Percentiles rank a stretch among this genome's conserved stretches.
Conservation (phyloP, 2,797 vertebrate genomes). For the Danio aesculapii region DNA sequence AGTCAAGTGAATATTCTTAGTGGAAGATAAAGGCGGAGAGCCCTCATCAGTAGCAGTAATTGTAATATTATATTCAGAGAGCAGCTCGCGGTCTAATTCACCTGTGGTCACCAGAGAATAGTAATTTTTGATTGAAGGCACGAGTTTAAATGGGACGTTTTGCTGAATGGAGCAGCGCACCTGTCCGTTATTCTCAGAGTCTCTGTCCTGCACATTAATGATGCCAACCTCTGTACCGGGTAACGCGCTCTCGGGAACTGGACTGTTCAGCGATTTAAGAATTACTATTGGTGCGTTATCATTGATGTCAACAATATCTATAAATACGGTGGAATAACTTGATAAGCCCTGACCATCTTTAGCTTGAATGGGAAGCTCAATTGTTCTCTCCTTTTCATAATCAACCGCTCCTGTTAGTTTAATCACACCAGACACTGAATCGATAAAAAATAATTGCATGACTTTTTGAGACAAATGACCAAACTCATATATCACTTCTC, state of each 20-base stretch:
- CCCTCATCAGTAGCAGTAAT: too few species aligned
- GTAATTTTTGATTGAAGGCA: slow-evolving; percentile 54
- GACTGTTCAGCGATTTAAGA: slow-evolving; percentile 60
- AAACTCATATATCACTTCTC: slow-evolving; percentile 72
- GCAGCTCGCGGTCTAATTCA: slow-evolving; percentile 67
- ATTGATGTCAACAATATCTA: background rate
- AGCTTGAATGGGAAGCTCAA: slow-evolving; percentile 71
- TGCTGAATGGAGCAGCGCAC: slow-evolving; percentile 55
- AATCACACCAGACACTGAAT: slow-evolving; percentile 53
- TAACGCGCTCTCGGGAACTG: slow-evolving; percentile 59
- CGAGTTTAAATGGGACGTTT: slow-evolving; percentile 56
- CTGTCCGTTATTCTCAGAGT: slow-evolving; percentile 63
- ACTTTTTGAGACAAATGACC: slow-evolving; percentile 63
- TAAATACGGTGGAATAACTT: background rate
- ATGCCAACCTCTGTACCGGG: slow-evolving; percentile 59
- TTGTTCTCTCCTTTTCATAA: slow-evolving; percentile 65
- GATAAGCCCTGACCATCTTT: slow-evolving; percentile 69
- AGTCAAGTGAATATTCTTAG: slow-evolving; percentile 60
- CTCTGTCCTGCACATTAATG: slow-evolving; percentile 67
- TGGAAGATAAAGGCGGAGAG: slow-evolving; percentile 63
- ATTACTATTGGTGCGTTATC: slow-evolving; percentile 10
- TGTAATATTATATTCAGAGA: slow-evolving; percentile 51
- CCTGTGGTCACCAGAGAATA: slow-evolving; percentile 61
- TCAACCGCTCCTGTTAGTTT: slow-evolving; percentile 63
- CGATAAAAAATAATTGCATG: background rate